phyloP scores from a whole-genome alignment of 1,140 invertebrate genomes.

The Pseudomyrmex sp. region DNA sequence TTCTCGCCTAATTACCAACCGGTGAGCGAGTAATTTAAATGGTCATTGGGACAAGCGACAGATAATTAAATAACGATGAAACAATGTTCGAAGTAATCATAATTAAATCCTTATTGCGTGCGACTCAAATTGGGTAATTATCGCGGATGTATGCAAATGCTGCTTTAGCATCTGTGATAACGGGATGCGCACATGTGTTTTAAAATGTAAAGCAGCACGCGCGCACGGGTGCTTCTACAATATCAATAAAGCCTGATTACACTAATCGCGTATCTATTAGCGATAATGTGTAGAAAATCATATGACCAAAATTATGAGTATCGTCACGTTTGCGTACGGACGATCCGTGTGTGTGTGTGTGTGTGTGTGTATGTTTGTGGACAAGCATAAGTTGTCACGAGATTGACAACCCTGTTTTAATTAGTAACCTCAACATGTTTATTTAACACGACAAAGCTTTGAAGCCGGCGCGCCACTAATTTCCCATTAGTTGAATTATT shows the following conservation, averaged over 20 bases:
- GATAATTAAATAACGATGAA: constrained; percentile 21
- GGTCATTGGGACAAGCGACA: not conserved
- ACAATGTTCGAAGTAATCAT: not conserved
- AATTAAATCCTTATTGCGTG: constrained; percentile 30
- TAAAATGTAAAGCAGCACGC: constrained; percentile 28
- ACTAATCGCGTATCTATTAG: constrained; percentile 43
- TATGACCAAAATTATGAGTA: constrained; percentile 33
- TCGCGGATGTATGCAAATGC: constrained; percentile 6
- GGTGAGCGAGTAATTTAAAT: not conserved
- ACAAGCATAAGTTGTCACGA: constrained; percentile 27
- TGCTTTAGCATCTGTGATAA: not conserved
- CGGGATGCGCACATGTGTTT: not conserved
- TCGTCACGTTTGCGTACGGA: constrained; percentile 15
- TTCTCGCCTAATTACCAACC: not conserved
- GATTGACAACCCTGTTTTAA: constrained; percentile 54
- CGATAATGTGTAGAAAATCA: constrained; percentile 59
- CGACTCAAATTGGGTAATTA: constrained; percentile 37
- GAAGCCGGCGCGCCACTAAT: constrained; percentile 41
- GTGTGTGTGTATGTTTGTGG: too few relatives aligned
- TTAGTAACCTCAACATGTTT: constrained; percentile 52
- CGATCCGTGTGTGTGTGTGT: not conserved
- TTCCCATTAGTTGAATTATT: constrained; percentile 51
- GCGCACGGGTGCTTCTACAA: not conserved
- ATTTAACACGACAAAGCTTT: constrained; percentile 55
- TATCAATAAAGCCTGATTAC: constrained; percentile 41